phyloP scores from a whole-genome alignment of 2,888 invertebrate genomes.

The Xanthorhoe spadicearia region DNA sequence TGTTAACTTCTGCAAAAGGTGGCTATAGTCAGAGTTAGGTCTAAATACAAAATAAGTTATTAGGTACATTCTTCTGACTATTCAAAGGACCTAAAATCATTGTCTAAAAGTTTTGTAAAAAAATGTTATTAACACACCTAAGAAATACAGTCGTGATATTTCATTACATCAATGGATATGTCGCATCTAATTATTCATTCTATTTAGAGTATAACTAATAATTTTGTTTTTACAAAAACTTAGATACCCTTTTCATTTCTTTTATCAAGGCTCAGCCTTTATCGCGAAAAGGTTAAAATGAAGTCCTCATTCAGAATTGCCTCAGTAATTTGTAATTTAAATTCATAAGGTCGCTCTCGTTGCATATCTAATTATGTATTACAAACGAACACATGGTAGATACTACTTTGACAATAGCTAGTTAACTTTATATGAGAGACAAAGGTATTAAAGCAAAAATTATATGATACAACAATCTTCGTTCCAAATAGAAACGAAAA shows the following conservation, averaged over 20 bases:
- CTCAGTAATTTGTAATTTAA: conserved; percentile 30
- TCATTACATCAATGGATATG: no score
- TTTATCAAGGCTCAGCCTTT: conserved; percentile 12
- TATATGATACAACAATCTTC: neutral
- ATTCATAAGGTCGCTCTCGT: conserved; percentile 24
- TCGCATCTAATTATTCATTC: no score
- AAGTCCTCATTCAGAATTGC: conserved; percentile 20
- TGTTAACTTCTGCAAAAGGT: no score
- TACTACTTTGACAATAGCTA: conserved; percentile 10
- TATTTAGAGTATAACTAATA: neutral
- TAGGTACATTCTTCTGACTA: no score
- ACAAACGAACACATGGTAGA: conserved; percentile 12
- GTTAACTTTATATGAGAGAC: conserved; percentile 1
- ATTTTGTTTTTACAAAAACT: neutral
- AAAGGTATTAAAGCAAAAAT: neutral
- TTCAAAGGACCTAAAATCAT: no score
- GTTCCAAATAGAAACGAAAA: neutral
- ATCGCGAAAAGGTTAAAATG: conserved; percentile 26
- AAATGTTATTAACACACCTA: no score
- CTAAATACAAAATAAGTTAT: no score
- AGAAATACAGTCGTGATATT: no score
- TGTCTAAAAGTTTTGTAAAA: no score
- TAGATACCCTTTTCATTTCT: neutral
- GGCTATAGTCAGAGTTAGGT: no score
- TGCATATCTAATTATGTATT: conserved; percentile 28